These are phyloP conservation scores for Narcine bancroftii DNA, from an alignment of 2,113 vertebrate genomes.

Conservation along the genomic window DNA sequence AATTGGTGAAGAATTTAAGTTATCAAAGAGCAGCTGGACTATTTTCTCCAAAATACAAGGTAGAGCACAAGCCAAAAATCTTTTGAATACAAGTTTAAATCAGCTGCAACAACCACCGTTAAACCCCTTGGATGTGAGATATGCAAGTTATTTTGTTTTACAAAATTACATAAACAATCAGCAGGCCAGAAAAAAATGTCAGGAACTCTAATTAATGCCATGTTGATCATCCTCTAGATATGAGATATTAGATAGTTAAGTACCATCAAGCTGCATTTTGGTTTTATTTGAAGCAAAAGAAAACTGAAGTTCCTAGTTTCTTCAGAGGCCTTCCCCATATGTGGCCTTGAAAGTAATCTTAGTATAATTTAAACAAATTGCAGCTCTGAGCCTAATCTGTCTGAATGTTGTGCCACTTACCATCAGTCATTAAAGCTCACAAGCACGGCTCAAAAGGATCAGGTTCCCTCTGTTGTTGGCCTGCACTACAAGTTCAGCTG, in stretches of 20 bases:
- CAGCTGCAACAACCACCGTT: background rate
- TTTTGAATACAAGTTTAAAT: background rate
- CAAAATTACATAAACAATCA: background rate
- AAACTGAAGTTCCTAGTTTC: background rate
- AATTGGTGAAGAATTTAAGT: background rate
- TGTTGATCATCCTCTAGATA: background rate
- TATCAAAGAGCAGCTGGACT: background rate
- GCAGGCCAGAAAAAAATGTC: background rate
- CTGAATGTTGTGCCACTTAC: slow-evolving; percentile 18
- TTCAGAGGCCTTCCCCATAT: background rate
- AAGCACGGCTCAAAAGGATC: slow-evolving; percentile 7
- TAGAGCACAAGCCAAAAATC: background rate
- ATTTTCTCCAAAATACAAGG: background rate
- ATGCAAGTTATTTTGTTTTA: background rate
- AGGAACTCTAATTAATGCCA: background rate
- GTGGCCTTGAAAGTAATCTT: slow-evolving; percentile 17
- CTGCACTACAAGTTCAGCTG: background rate
- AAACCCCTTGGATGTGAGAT: background rate
- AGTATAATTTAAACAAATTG: slow-evolving; percentile 19
- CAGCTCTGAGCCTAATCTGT: background rate
- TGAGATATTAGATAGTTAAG: background rate
- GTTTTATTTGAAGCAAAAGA: background rate
- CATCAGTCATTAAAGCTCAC: slow-evolving; percentile 3
- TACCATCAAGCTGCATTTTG: background rate
- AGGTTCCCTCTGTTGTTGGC: background rate